Base-by-base conservation (phyloP, 1,140 invertebrate genomes). In the Chrysoperla carnea region DNA sequence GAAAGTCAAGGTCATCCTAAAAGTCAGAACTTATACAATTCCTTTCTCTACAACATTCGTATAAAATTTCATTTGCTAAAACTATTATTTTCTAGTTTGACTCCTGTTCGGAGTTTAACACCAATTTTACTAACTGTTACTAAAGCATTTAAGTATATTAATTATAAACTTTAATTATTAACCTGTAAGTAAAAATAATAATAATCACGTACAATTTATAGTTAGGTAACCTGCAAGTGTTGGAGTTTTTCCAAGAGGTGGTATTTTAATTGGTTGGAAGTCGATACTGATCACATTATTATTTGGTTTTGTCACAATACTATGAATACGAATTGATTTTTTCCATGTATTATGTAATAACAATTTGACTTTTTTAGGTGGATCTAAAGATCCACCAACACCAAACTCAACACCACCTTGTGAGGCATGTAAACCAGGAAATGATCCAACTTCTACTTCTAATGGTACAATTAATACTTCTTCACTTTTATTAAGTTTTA, bases 381-480 rank as follows among this genome's bases (percentile, higher is more conserved):
- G 61, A 56, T 83, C 79, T 49, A 76, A 60, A 23, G 72, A 73
- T 35, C 81, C 75, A 37, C 84, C 67, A 48, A 85, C 70, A 47
- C 86, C 87, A 66, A 92, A 89, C 66, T 92, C 84, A 33, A 91
- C 68, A 46, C 78, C 62, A 45, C 86, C 82, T 51, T 77, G 74
- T 36, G 78, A 73, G 36, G 78, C 73, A 63, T 84, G 87, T 41
- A 89, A 67, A 40, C 84, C 81, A 50, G 78, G 70, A 52, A 64
- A 55, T 39, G 74, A 69, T 44, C 76, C 68, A 36, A 92, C 85
- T 70, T 91, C 84, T 13, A 91, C 75, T 66, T 91, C 86, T n/a
- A 91, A 67, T 15, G 86, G 85, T 44, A 91, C 70, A 45, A 90
- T 76, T 37, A 83, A 63, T 45, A 80, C 63, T 51, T 80, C 74